phyloP scores from a whole-genome alignment of 1,140 invertebrate genomes.

The Drosophila lowei region DNA sequence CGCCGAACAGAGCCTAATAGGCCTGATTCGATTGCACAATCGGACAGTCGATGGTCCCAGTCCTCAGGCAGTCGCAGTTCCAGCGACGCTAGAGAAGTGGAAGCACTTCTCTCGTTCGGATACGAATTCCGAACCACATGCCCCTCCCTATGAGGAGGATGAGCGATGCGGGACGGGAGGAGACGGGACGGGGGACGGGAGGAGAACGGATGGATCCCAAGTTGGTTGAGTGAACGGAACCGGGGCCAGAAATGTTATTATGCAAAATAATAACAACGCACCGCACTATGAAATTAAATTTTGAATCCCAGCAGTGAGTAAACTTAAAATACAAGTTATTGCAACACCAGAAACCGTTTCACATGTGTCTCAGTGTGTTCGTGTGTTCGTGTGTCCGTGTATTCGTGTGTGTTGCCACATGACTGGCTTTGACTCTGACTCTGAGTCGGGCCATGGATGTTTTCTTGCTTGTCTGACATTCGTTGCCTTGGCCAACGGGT shows the following conservation, averaged over 20 bases:
- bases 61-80: slow-evolving; percentile 5
- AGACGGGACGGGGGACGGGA: neutral
- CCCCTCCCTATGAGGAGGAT: no score
- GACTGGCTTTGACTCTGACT: slow-evolving; percentile 65
- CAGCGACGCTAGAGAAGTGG: no score
- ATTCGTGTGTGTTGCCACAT: slow-evolving; percentile 65
- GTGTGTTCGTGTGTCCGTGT: slow-evolving; percentile 21
- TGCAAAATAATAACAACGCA: slow-evolving; percentile 82
- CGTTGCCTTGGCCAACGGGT: neutral
- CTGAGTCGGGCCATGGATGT: slow-evolving; percentile 18
- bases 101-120: neutral
- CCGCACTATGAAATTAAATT: slow-evolving; percentile 81
- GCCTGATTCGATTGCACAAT: slow-evolving; percentile 55
- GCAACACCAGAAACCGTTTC: slow-evolving; percentile 37
- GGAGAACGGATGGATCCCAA: no score
- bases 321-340: slow-evolving; percentile 82
- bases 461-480: slow-evolving; percentile 21
- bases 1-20: neutral
- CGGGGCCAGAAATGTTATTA: slow-evolving; percentile 72
- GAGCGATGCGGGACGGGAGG: neutral
- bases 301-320: slow-evolving; percentile 78
- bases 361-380: slow-evolving; percentile 8
- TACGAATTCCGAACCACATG: neutral
- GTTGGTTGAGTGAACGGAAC: slow-evolving; percentile 14
- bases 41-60: slow-evolving; percentile 4